phyloP scores from a whole-genome alignment of 2,888 invertebrate genomes.

The Odontocolon sp. region DNA sequence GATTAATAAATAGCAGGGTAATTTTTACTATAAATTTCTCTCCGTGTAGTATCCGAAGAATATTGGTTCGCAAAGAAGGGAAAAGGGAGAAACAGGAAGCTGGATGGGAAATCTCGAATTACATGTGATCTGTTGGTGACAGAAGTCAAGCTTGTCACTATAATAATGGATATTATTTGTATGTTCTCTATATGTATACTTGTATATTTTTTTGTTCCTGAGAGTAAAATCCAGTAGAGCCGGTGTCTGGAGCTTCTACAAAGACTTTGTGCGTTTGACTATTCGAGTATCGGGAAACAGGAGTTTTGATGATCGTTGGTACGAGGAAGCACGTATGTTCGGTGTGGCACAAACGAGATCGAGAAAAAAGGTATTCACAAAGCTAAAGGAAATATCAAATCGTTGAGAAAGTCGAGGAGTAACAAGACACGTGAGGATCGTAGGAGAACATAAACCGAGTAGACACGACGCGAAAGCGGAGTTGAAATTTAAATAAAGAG shows the following conservation, averaged over 20 bases:
- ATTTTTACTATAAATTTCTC: too few relatives aligned
- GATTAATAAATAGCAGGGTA: too few relatives aligned
- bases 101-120: neutral
- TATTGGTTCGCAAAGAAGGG: neutral
- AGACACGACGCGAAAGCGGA: constrained; percentile 32
- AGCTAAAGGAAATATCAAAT: constrained; percentile 55
- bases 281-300: neutral
- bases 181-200: neutral
- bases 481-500: constrained; percentile 57
- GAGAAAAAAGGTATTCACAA: constrained; percentile 18
- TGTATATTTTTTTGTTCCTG: neutral
- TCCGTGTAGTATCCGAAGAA: too few relatives aligned
- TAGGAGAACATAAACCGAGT: constrained; percentile 43
- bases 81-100: neutral
- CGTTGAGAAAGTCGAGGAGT: constrained; percentile 13
- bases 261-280: constrained; percentile 2
- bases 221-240: constrained; percentile 14
- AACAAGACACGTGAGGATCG: constrained; percentile 39
- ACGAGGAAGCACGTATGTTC: constrained; percentile 36
- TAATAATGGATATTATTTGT: constrained; percentile 35
- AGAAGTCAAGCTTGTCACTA: constrained; percentile 42
- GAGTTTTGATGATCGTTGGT: constrained; percentile 27
- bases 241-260: constrained; percentile 23
- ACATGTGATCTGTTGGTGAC: constrained; percentile 30
- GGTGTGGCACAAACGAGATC: constrained; percentile 37